Evolutionary conservation across 1,140 invertebrate species (phyloP), one percentile per base, ranked within the genome.

Genomic region (Venturia canescens): DNA sequence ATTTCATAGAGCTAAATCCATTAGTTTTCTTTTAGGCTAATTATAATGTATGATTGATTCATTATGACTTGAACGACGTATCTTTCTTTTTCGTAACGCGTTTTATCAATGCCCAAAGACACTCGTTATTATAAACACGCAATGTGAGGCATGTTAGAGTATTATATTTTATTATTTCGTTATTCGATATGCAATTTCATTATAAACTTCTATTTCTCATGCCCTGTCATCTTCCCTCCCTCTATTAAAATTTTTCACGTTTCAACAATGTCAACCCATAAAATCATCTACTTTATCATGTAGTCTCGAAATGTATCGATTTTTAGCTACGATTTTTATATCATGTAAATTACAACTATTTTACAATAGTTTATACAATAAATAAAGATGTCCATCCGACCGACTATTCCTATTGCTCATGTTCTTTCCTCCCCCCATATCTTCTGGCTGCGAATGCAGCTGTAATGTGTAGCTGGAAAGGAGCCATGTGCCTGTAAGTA

Each of bases 311-410:
- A 94, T 80, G 57, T 80, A 77, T 69, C 80, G 70, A 77, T 67
- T 74, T 80, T 72, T 75, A 80, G 48, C 66, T 53, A 53, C 26
- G 71, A 72, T 75, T 80, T 80, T 80, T 80, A 72, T 75, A 75
- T 44, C 7, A 77, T 80, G 79, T 18, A 98, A 97, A 92, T 90
- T 98, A 9, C 96, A 97, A 88, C 94, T 95, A 87, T 95, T 97
- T 95, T 96, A 86, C 95, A 97, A 87, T 94, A 96, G 84, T 92
- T 93, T 23, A 94, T 95, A 87, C 91, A 94, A 4, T 95, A 93
- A 92, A 93, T 92, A 88, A 93, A 93, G 82, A 92, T 87, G 90
- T 76, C 48, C 44, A 66, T 48, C 27, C 29, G 93, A 92, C 88
- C 92, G 88, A 86, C 93, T 87, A 92, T 82, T 78, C 78, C 18